Percentiles rank a stretch among this genome's conserved stretches.
Conservation (phyloP, 2,113 vertebrate species). For the Halcyon malimbica region DNA sequence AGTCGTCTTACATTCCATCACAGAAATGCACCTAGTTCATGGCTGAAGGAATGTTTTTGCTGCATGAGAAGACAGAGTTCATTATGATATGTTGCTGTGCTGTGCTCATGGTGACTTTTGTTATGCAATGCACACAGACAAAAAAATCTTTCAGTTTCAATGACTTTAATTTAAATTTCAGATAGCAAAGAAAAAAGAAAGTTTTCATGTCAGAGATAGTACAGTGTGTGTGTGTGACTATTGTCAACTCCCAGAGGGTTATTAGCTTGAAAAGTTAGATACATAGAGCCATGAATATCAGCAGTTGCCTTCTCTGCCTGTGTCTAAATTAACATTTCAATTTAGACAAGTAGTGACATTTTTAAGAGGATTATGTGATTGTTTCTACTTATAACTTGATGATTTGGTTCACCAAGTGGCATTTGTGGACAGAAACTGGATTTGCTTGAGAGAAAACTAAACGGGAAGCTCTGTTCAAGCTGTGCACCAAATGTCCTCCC, state of each 20-base stretch:
- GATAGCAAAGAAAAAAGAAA: not conserved
- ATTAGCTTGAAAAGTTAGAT: not conserved
- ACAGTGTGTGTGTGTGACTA: not conserved
- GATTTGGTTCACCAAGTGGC: not conserved
- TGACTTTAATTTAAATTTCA: not conserved
- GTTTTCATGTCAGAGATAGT: not conserved
- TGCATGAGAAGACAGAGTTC: not conserved
- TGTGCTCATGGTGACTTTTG: not conserved
- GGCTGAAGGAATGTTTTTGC: not conserved
- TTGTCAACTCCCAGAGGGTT: not conserved
- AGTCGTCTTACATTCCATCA: not conserved
- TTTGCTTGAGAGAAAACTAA: not conserved
- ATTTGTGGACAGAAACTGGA: not conserved
- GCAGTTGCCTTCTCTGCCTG: not conserved
- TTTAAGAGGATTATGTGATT: not conserved
- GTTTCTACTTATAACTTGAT: not conserved
- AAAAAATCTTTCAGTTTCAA: not conserved
- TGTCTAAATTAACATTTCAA: not conserved
- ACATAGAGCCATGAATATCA: not conserved
- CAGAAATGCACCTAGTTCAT: not conserved
- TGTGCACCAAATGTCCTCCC: not conserved
- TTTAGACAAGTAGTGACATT: not conserved
- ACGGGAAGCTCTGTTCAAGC: not conserved
- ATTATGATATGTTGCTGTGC: not conserved
- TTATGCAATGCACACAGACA: not conserved